phyloP scores from a whole-genome alignment of 2,888 invertebrate genomes.

The Ophion ellenae region DNA sequence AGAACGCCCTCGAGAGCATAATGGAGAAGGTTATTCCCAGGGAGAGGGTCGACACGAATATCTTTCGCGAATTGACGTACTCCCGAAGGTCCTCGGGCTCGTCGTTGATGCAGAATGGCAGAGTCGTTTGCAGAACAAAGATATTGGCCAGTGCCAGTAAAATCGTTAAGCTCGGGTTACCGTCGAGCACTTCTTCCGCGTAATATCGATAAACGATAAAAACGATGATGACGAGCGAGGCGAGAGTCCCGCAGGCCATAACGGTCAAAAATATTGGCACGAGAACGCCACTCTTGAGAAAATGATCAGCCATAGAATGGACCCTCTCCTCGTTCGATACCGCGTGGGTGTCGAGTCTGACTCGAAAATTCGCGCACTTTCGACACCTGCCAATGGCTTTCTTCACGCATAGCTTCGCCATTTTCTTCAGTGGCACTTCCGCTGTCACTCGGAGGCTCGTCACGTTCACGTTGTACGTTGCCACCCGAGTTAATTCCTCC shows the following conservation, averaged over 20 bases:
- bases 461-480: conserved; percentile 72
- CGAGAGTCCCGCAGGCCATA: conserved; percentile 87
- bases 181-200: conserved; percentile 88
- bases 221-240: conserved; percentile 87
- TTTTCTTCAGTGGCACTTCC: conserved; percentile 69
- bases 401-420: conserved; percentile 74
- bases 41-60: conserved; percentile 86
- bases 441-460: conserved; percentile 69
- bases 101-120: conserved; percentile 83
- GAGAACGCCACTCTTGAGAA: conserved; percentile 84
- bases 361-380: conserved; percentile 77
- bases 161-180: conserved; percentile 86
- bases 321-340: conserved; percentile 19
- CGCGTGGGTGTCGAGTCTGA: conserved; percentile 33
- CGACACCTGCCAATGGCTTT: conserved; percentile 73
- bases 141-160: conserved; percentile 83
- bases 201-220: conserved; percentile 88
- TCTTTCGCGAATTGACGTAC: conserved; percentile 85
- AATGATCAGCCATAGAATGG: conserved; percentile 47
- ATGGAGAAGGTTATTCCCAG: conserved; percentile 88
- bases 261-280: conserved; percentile 88
- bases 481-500: conserved; percentile 70
- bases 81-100: conserved; percentile 76
- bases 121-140: conserved; percentile 82
- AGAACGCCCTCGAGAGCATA: conserved; percentile 87